Evolutionary conservation across 1,140 invertebrate genomes (phyloP), one percentile per base, ranked within the genome.

Genomic region (Streblospio benedicti): DNA sequence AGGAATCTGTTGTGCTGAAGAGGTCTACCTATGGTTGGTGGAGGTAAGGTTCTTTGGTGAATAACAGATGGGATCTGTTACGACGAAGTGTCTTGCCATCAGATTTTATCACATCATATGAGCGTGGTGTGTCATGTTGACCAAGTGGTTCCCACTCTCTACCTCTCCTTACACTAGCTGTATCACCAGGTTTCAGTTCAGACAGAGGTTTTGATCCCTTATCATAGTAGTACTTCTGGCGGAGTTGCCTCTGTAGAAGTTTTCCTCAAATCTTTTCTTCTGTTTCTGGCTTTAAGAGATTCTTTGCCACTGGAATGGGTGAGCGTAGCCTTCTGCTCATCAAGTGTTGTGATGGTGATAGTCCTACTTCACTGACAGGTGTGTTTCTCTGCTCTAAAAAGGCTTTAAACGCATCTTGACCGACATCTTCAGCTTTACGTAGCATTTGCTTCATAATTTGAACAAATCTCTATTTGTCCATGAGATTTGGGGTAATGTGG

Each of bases 391-490:
- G 51, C 28, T 2, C 27, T 14, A 59, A 44, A 18, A 59, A 38
- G 31, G 57, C 23, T 9, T 33, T 33, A 6, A 51, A 33, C 23
- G 30, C 9, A 51, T 59, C 57, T 53, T 27, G 4, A 16, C 30
- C 30, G 2, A 4, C 27, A 14, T 60, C 51, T 25, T 60, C n/a
- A 20, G 33, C 59, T 35, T 60, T 60, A 14, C 28, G 2, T n/a
- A 60, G 23, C 12, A 60, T n/a, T 9, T 25, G 31, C 31, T 60
- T 60, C 23, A 61, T 31, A 1, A n/a, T 56, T 0, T 33, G 4
- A 12, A 56, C 32, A 18, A 23, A 9, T 23, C 41, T 20, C 27
- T 61, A 23, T 4, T 31, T 56, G 55, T 32, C 52, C 28, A 32
- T 56, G 44, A 3, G 38, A 45, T 20, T 18, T 28, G 4, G 38